phyloP scores from a whole-genome alignment of 2,888 invertebrate species.

The Mellilla xanthometata region DNA sequence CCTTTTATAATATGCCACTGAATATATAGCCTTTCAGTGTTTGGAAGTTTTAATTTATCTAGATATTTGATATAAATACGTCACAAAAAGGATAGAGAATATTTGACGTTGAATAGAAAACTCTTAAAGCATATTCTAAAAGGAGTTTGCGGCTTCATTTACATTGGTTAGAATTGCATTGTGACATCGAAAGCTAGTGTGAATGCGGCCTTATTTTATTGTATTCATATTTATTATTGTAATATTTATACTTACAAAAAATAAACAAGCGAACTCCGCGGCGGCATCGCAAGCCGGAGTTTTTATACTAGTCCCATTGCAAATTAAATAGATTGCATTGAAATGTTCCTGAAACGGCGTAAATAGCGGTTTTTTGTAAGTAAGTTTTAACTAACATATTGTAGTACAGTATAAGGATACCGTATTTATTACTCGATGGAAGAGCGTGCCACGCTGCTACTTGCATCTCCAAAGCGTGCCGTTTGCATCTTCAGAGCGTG shows the following conservation, averaged over 20 bases:
- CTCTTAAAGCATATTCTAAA: constrained; percentile 60
- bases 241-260: constrained; percentile 48
- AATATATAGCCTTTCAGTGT: no score
- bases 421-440: constrained; percentile 40
- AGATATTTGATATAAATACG: constrained; percentile 29
- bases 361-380: constrained; percentile 64
- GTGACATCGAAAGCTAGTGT: constrained; percentile 73
- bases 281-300: constrained; percentile 54
- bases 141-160: constrained; percentile 68
- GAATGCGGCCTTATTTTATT: constrained; percentile 69
- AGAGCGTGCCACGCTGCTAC: no score
- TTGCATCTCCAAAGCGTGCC: no score
- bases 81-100: constrained; percentile 49
- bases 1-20: constrained; percentile 70
- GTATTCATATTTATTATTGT: constrained; percentile 47
- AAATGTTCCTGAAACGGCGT: constrained; percentile 80
- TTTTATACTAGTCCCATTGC: constrained; percentile 78
- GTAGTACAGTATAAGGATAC: constrained; percentile 47
- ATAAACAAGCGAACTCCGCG: constrained; percentile 52
- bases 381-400: constrained; percentile 63
- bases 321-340: constrained; percentile 75
- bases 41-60: no score
- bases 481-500: no score
- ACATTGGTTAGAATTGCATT: constrained; percentile 66
- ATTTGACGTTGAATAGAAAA: not conserved